Conservation (phyloP, 2,888 invertebrate species). For the Parnassius orleans region DNA sequence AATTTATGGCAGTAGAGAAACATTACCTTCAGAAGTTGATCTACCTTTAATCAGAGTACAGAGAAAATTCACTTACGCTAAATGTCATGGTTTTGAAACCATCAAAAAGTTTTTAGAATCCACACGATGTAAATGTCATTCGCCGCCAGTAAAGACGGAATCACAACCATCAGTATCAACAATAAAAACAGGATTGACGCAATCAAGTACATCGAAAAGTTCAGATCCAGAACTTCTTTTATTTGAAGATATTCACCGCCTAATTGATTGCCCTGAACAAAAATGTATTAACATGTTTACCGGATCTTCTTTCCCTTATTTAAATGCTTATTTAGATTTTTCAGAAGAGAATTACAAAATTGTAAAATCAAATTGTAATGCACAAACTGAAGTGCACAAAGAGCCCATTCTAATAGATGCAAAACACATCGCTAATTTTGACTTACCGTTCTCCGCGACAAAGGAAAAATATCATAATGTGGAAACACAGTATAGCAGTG, state of each 20-base stretch:
- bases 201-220: conserved; percentile 39
- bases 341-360: conserved; percentile 59
- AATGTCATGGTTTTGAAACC: conserved; percentile 62
- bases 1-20: conserved; percentile 61
- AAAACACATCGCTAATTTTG: conserved; percentile 42
- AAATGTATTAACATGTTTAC: conserved; percentile 45
- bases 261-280: conserved; percentile 49
- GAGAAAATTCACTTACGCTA: conserved; percentile 64
- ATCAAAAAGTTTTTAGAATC: conserved; percentile 56
- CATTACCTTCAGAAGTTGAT: conserved; percentile 56
- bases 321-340: conserved; percentile 58
- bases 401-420: conserved; percentile 44
- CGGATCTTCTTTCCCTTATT: conserved; percentile 48
- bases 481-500: conserved; percentile 65
- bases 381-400: conserved; percentile 28
- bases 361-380: conserved; percentile 52
- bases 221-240: conserved; percentile 49
- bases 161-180: conserved; percentile 21
- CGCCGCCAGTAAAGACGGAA: conserved; percentile 16
- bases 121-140: conserved; percentile 54
- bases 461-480: conserved; percentile 49
- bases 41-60: conserved; percentile 56
- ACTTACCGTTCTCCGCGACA: conserved; percentile 57
- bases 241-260: conserved; percentile 48
- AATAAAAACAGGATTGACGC: conserved; percentile 19